These are phyloP conservation scores for Brachionus koreanus DNA, from an alignment of 1,140 invertebrate species.

Conservation along the genomic window DNA sequence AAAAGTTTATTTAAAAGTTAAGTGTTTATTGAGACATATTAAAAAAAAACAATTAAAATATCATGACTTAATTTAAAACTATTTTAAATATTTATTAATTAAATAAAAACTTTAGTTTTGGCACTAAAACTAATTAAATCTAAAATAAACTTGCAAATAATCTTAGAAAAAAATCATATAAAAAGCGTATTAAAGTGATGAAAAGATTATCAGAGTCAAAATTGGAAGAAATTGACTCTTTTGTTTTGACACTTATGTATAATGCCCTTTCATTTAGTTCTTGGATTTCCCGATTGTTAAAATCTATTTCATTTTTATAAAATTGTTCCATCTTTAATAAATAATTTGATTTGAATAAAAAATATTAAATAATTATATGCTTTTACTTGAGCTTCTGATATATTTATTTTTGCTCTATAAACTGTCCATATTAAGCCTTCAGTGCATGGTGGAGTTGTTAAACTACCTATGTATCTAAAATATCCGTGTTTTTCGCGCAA, in stretches of 20 bases:
- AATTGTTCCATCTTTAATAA: constrained; percentile 20
- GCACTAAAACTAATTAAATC: no score
- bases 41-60: no score
- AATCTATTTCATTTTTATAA: neutral
- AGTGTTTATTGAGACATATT: no score
- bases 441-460: constrained; percentile 81
- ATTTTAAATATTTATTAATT: no score
- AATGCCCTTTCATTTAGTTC: neutral
- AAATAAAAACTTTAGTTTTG: no score
- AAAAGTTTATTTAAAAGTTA: no score
- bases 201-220: neutral
- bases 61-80: no score
- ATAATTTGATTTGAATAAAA: neutral
- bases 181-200: neutral
- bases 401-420: constrained; percentile 65
- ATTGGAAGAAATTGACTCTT: neutral
- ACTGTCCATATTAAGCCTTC: constrained; percentile 84
- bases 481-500: constrained; percentile 44
- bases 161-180: neutral
- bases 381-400: constrained; percentile 25
- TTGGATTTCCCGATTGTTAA: constrained; percentile 12
- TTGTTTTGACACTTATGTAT: neutral
- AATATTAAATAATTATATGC: neutral
- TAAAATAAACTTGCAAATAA: neutral
- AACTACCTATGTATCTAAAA: constrained; percentile 74